Base-by-base conservation (phyloP, 1,140 invertebrate species). In the Apis cerana region DNA sequence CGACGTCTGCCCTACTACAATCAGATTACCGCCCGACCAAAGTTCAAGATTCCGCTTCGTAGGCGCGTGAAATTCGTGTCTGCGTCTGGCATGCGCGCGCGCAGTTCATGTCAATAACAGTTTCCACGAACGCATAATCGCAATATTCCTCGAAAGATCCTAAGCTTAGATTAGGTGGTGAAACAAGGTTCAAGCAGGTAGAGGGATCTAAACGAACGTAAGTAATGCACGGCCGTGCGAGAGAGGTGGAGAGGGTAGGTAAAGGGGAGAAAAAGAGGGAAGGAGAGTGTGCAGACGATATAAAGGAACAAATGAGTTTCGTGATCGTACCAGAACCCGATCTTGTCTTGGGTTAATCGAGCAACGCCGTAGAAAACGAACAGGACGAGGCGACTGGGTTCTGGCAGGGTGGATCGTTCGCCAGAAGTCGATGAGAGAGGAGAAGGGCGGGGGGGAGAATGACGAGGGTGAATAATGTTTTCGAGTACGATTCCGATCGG, bases 321-420 rank as follows among this genome's bases (percentile, higher is more conserved):
- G 87, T 89, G 87, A 89, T 89, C 84, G 85, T 88, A 89, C 82
- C 76, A 84, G 88, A 82, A 79, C 67, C 89, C 88, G 89, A 90
- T 90, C 89, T 90, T 90, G 89, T 89, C 89, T 88, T 82, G 76
- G 88, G 86, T 85, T 89, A 89, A 88, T 89, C 87, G 85, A 89
- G 87, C 75, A 85, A 77, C 84, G 84, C 75, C 71, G 84, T 71
- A 82, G 86, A 88, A 84, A 88, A 85, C 62, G 78, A 88, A 72
- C 70, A 87, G 61, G n/a, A 56, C 58, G 61, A 71, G 27, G 10
- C 2, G 50, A 9, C 71, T 62, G 10, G 21, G 52, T 59, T 58
- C 79, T 78, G 67, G 77, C 76, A 76, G 75, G 65, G 80, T 74
- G 85, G 78, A 59, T 74, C 69, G 48, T 15, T 11, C 52, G n/a